Percentiles rank a stretch among this genome's conserved stretches.
These are phyloP conservation scores for Epiperipatus broadwayi DNA, from an alignment of 2,888 invertebrate species.

Conservation along the genomic window DNA sequence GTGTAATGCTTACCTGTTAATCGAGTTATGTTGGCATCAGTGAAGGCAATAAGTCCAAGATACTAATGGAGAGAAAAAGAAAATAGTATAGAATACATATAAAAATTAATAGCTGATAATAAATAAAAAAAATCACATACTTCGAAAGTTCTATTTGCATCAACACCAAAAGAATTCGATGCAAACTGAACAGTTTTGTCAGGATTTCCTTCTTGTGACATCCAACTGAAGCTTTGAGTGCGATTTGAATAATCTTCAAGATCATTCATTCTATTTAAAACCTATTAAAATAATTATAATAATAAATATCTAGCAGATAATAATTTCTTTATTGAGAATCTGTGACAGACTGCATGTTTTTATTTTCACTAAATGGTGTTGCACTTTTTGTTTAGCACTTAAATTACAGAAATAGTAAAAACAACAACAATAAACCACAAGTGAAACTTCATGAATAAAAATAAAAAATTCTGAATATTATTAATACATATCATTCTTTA, in stretches of 20 bases:
- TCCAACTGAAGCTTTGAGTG: slow-evolving; percentile 61
- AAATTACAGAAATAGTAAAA: too few species aligned
- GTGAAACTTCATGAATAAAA: too few species aligned
- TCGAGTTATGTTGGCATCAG: slow-evolving; percentile 46
- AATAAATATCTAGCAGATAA: too few species aligned
- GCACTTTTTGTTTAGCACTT: too few species aligned
- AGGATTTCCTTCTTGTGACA: slow-evolving; percentile 61
- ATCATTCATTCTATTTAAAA: slow-evolving; percentile 63
- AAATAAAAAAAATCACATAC: slow-evolving; percentile 35
- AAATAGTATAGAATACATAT: slow-evolving; percentile 7
- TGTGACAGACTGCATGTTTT: too few species aligned
- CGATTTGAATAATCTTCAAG: slow-evolving; percentile 71
- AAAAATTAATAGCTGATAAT: neutral
- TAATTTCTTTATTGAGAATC: too few species aligned
- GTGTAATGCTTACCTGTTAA: slow-evolving; percentile 29
- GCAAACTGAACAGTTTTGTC: slow-evolving; percentile 70
- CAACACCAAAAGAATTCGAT: slow-evolving; percentile 71
- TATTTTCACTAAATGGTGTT: too few species aligned
- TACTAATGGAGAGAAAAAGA: slow-evolving; percentile 27
- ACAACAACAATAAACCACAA: too few species aligned
- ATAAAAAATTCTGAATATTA: slow-evolving; percentile 5
- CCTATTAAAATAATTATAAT: too few species aligned
- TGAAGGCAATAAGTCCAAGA: slow-evolving; percentile 69
- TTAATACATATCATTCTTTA: too few species aligned
- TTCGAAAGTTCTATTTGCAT: slow-evolving; percentile 79